These are phyloP conservation scores for Euglossa dilemma DNA, from an alignment of 1,140 invertebrate genomes.

Conservation along the genomic window DNA sequence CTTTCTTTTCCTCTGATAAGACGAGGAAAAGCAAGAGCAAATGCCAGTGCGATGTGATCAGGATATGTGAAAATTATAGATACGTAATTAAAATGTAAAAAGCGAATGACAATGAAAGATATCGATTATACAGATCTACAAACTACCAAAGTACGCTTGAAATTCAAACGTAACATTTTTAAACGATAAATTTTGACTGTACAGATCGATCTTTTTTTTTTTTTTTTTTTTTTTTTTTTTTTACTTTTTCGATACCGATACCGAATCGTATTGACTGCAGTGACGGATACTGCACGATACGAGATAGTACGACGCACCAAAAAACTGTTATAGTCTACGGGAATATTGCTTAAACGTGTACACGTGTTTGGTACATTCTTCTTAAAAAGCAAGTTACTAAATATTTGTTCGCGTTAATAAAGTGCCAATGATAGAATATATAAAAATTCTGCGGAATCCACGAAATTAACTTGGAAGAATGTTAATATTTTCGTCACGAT, in stretches of 20 bases:
- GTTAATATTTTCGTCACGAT: neutral
- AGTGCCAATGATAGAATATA: conserved; percentile 41
- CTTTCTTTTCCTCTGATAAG: neutral
- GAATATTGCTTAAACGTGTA: neutral
- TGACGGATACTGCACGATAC: too few relatives aligned
- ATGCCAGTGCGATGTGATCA: too few relatives aligned
- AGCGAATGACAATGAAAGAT: neutral
- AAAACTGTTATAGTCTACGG: neutral
- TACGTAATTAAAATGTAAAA: neutral
- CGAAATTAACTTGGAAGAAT: neutral
- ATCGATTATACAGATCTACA: neutral
- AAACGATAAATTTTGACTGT: neutral
- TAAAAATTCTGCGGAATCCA: neutral
- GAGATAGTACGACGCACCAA: neutral
- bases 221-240: neutral
- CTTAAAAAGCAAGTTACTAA: neutral
- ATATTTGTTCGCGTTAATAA: neutral
- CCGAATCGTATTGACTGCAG: neutral
- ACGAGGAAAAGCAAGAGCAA: too few relatives aligned
- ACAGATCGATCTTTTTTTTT: neutral
- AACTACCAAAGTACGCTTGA: conserved; percentile 28
- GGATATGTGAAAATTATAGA: neutral
- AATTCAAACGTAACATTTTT: neutral
- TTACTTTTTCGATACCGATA: too few relatives aligned
- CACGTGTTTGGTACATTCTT: neutral